Conservation (phyloP, 2,888 invertebrate genomes). For the Buathra laborator region DNA sequence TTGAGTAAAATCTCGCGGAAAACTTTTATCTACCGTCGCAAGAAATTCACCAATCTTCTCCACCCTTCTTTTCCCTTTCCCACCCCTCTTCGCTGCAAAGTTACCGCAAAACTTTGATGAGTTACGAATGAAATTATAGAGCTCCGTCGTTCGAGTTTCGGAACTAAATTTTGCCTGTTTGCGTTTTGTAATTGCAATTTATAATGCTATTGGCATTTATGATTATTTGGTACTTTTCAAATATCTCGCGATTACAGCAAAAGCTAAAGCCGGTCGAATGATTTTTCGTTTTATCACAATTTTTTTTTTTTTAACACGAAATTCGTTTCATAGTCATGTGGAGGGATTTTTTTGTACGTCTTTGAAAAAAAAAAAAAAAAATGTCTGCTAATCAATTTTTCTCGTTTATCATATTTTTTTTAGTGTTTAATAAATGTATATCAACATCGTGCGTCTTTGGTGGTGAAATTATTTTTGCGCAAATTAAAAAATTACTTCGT, state of each 20-base stretch:
- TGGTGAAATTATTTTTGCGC: no score
- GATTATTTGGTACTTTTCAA: neutral
- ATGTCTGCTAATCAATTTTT: no score
- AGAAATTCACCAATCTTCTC: constrained; percentile 19
- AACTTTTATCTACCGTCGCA: constrained; percentile 25
- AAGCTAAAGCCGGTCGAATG: no score
- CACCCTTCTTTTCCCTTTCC: neutral
- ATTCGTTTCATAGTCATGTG: neutral
- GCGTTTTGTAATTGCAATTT: constrained; percentile 21
- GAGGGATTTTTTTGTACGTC: neutral
- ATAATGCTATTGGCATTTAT: neutral
- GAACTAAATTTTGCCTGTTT: constrained; percentile 18
- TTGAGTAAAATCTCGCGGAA: constrained; percentile 19
- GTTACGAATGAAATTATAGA: constrained; percentile 55
- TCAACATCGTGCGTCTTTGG: neutral
- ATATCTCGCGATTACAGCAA: neutral
- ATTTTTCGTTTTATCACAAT: neutral
- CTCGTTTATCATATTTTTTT: neutral
- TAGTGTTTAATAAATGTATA: neutral
- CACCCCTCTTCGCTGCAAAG: neutral
- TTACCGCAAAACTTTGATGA: constrained; percentile 57
- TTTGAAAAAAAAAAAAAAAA: neutral
- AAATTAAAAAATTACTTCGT: no score
- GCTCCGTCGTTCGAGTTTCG: neutral
- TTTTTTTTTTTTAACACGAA: neutral